phyloP scores from a whole-genome alignment of 2,888 invertebrate genomes.

The Vanessa cardui region DNA sequence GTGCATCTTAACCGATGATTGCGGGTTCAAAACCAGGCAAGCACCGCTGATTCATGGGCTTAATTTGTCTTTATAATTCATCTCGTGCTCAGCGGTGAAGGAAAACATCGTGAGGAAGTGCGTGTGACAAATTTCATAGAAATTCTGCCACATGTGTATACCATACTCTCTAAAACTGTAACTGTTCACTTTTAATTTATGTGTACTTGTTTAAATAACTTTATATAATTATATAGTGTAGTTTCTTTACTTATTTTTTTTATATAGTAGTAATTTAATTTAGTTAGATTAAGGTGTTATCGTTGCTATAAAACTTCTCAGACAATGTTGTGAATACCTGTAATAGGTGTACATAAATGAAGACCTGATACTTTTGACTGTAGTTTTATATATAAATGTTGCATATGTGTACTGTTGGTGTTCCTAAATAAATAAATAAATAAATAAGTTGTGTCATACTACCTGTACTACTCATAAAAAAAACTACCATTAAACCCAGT shows the following conservation, averaged over 20 bases:
- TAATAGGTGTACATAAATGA: not conserved
- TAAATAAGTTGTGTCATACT: too few relatives aligned
- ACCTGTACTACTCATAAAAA: too few relatives aligned
- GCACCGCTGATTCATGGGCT: too few relatives aligned
- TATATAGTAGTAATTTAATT: not conserved
- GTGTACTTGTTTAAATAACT: not conserved
- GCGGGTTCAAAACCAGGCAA: too few relatives aligned
- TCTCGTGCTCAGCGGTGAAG: too few relatives aligned
- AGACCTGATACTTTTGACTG: not conserved
- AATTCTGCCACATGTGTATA: too few relatives aligned
- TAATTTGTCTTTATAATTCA: too few relatives aligned
- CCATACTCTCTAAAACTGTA: not conserved
- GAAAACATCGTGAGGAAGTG: too few relatives aligned
- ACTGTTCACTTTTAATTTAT: not conserved
- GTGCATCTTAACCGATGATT: too few relatives aligned
- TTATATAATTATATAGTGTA: too few relatives aligned
- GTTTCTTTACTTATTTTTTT: not conserved
- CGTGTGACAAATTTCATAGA: too few relatives aligned
- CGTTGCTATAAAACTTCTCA: not conserved
- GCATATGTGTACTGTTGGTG: not conserved
- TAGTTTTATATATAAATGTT: not conserved
- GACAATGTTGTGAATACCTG: not conserved
- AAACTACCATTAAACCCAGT: too few relatives aligned
- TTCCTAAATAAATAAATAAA: constrained; percentile 1
- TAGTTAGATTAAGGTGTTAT: not conserved